Conservation (phyloP, 2,888 invertebrate species). For the Parnassius mnemosyne region DNA sequence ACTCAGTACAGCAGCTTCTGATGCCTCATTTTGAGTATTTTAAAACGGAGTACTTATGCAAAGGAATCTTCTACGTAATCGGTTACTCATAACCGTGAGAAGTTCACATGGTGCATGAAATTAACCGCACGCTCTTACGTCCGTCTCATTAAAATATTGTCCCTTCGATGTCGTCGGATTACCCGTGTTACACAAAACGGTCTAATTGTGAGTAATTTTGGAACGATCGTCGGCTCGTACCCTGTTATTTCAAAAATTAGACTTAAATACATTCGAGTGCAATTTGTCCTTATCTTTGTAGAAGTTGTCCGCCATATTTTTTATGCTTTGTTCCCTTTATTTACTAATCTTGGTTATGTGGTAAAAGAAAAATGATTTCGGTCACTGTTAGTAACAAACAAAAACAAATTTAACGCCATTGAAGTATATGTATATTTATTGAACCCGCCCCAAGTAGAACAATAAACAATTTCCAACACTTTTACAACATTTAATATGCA, state of each 20-base stretch:
- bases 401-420: background rate
- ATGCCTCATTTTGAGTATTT: background rate
- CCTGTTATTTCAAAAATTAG: slow-evolving; percentile 25
- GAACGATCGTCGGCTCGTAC: slow-evolving; percentile 1
- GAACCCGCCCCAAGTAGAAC: background rate
- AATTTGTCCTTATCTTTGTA: background rate
- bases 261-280: slow-evolving; percentile 10
- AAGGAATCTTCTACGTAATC: slow-evolving; percentile 10
- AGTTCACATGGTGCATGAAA: slow-evolving; percentile 39
- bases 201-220: slow-evolving; percentile 49
- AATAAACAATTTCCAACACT: slow-evolving; percentile 5
- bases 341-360: background rate
- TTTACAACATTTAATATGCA: slow-evolving; percentile 22
- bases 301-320: background rate
- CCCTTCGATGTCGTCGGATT: slow-evolving; percentile 45
- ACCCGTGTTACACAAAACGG: slow-evolving; percentile 33
- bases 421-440: background rate
- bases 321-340: background rate
- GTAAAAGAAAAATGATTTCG: background rate
- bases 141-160: slow-evolving; percentile 61
- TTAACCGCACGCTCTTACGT: slow-evolving; percentile 51
- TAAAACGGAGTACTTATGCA: background rate
- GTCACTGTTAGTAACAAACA: too few species aligned
- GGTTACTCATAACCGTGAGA: slow-evolving; percentile 48
- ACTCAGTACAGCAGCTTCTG: too few species aligned